Percentiles rank a stretch among this genome's conserved stretches.
These are phyloP conservation scores for Hippocampus comes DNA, from an alignment of 2,113 vertebrate genomes.

Conservation along the genomic window DNA sequence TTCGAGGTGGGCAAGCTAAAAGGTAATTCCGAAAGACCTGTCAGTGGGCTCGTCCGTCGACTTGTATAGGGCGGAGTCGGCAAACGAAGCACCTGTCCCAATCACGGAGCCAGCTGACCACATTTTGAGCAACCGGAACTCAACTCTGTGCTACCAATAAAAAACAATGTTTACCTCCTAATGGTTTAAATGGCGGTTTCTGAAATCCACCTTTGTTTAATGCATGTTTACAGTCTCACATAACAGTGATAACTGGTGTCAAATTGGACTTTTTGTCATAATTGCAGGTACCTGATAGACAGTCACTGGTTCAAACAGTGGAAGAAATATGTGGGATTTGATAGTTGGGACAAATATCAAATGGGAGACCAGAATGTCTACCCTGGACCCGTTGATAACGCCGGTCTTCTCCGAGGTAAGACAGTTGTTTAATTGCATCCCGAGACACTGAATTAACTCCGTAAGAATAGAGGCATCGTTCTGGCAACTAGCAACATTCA, in stretches of 20 bases:
- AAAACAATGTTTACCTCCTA: constrained; percentile 1
- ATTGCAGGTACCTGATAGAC: constrained; percentile 93
- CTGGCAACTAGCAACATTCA: constrained; percentile 44
- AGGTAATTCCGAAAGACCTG: constrained; percentile 31
- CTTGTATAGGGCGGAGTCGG: constrained; percentile 58
- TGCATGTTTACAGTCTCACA: background rate
- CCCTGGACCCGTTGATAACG: constrained; percentile 96
- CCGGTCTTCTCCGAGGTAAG: constrained; percentile 95
- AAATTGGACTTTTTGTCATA: background rate
- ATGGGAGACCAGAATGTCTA: constrained; percentile 98
- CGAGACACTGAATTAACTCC: background rate
- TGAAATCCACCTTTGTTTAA: background rate
- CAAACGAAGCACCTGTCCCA: constrained; percentile 67
- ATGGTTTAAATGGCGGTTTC: background rate
- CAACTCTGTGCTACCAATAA: constrained; percentile 7
- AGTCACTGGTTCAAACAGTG: constrained; percentile 99
- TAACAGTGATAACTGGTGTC: background rate
- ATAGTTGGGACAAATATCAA: constrained; percentile 99
- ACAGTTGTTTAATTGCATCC: background rate
- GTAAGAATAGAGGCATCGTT: constrained; percentile 17
- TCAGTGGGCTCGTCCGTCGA: constrained; percentile 45
- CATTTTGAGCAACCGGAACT: constrained; percentile 39
- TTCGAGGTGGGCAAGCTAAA: constrained; percentile 27
- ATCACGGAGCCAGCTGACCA: constrained; percentile 52
- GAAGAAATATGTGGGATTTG: constrained; percentile 99